Percentiles rank a stretch among this genome's conserved stretches.
phyloP scores from a whole-genome alignment of 2,797 vertebrate species.

The Amazonetta brasiliensis region DNA sequence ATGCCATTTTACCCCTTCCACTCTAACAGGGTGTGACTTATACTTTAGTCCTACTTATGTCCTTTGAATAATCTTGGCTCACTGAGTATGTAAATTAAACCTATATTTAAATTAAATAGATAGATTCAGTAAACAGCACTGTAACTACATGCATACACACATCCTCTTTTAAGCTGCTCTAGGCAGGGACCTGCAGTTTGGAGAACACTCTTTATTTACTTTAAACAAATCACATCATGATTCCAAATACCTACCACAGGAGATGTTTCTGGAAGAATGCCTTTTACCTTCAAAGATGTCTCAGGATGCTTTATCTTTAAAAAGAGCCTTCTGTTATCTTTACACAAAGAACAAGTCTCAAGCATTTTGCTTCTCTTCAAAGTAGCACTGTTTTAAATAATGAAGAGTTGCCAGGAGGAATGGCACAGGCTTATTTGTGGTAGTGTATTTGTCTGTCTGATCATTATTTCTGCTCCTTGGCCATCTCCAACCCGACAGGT shows the following conservation, averaged over 20 bases:
- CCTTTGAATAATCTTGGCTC: neutral
- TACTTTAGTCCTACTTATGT: neutral
- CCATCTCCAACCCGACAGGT: neutral
- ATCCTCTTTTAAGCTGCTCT: neutral
- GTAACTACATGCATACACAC: neutral
- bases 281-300: slow-evolving; percentile 1
- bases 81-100: neutral
- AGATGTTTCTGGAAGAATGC: neutral
- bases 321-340: neutral
- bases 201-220: neutral
- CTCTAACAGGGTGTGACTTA: neutral
- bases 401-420: slow-evolving; percentile 46
- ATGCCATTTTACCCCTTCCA: fast-evolving
- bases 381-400: slow-evolving; percentile 48
- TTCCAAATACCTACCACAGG: neutral
- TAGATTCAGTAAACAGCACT: neutral
- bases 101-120: neutral
- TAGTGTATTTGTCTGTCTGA: slow-evolving; percentile 39
- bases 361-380: neutral
- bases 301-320: neutral
- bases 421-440: slow-evolving; percentile 16
- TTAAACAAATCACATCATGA: neutral
- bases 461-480: slow-evolving; percentile 54
- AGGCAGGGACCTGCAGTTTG: neutral
- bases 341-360: neutral